Evolutionary conservation across 2,797 vertebrate species (phyloP).

Genomic region (Microcaecilia unicolor): DNA sequence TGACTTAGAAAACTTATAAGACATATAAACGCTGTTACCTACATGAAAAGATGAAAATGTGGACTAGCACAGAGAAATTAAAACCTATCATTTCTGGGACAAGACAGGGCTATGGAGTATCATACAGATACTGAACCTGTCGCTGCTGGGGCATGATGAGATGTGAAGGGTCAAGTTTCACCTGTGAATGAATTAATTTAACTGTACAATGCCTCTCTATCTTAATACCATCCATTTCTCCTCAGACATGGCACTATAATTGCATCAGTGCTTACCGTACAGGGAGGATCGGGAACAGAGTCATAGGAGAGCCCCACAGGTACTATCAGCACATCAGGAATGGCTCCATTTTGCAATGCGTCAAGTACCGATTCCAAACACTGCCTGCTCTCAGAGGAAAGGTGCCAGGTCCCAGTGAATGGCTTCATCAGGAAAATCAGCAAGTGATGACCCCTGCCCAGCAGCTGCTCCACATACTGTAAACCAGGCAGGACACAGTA

Average conservation of each 20-base stretch:
- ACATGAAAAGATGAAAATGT: no score
- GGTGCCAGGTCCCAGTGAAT: conserved; percentile 5
- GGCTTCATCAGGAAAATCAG: conserved; percentile 67
- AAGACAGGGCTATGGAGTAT: no score
- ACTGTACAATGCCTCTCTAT: no score
- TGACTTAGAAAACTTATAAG: no score
- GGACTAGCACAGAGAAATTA: no score
- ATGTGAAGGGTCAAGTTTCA: no score
- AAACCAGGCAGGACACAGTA: background rate
- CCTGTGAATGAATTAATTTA: no score
- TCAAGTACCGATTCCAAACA: conserved; percentile 32
- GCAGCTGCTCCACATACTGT: conserved; percentile 69
- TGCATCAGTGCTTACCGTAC: no score
- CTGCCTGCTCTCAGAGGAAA: conserved; percentile 35
- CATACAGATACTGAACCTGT: no score
- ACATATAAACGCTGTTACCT: no score
- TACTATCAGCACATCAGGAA: conserved; percentile 64
- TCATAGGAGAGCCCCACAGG: conserved; percentile 80
- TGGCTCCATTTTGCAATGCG: conserved; percentile 39
- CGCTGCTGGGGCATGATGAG: no score
- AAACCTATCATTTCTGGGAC: no score
- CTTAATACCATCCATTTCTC: background rate
- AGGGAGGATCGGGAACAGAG: background rate
- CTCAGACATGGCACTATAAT: background rate
- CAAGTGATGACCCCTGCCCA: conserved; percentile 62